Conservation (phyloP, 2,113 vertebrate species). For the Xiphophorus hellerii region DNA sequence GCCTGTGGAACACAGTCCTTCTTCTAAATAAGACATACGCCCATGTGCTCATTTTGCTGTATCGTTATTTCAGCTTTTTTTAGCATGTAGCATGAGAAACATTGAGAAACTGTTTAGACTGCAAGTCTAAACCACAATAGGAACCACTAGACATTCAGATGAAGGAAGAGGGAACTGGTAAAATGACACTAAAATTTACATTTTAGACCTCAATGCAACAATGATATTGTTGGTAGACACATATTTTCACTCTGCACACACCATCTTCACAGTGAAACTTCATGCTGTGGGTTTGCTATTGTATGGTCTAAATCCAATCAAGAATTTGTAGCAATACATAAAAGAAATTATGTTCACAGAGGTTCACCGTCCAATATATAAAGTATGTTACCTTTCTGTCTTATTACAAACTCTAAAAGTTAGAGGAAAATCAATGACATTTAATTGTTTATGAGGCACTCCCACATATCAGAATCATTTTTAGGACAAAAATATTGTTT, state of each 20-base stretch:
- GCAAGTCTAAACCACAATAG: constrained; percentile 13
- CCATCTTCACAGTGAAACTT: neutral
- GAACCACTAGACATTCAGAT: neutral
- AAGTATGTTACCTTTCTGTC: no score
- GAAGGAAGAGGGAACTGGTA: neutral
- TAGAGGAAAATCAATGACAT: no score
- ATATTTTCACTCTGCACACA: neutral
- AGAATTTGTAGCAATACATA: no score
- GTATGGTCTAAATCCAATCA: no score
- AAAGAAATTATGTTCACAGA: no score
- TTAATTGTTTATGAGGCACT: no score
- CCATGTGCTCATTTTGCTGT: constrained; percentile 31
- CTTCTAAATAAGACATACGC: constrained; percentile 69
- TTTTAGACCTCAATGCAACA: neutral
- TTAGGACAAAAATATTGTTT: no score
- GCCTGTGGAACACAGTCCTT: constrained; percentile 62
- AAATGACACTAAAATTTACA: neutral
- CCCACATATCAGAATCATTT: no score
- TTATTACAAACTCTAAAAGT: no score
- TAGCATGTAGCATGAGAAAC: constrained; percentile 25
- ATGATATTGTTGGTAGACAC: neutral
- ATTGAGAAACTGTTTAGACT: constrained; percentile 18
- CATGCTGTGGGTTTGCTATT: no score
- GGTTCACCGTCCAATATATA: no score
- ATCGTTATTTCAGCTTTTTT: constrained; percentile 40